Percentiles rank a stretch among this genome's conserved stretches.
Conservation (phyloP, 2,797 vertebrate genomes). For the Pachyuromys duprasi region DNA sequence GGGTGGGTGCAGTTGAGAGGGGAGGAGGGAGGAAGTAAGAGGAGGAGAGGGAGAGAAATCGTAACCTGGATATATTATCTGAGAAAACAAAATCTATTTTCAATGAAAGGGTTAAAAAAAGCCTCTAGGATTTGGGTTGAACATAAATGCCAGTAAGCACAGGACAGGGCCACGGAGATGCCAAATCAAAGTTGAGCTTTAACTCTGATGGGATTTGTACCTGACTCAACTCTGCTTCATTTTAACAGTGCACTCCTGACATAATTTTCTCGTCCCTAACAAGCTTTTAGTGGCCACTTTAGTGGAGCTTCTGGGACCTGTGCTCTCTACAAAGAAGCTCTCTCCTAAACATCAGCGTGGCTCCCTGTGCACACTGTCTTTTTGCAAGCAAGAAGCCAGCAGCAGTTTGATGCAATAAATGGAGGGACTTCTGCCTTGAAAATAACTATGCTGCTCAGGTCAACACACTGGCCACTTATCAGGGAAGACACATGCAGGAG, state of each 20-base stretch:
- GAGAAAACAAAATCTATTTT: not conserved
- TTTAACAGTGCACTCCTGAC: not conserved
- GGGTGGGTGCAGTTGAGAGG: not conserved
- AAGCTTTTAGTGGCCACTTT: not conserved
- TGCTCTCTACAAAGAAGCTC: not conserved
- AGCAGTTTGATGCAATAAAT: not conserved
- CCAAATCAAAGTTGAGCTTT: constrained; percentile 13
- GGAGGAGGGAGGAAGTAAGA: not conserved
- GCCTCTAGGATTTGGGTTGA: not conserved
- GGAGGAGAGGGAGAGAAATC: not conserved
- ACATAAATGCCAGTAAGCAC: not conserved
- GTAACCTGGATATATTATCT: not conserved
- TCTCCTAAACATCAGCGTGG: not conserved
- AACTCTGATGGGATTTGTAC: not conserved
- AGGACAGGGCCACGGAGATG: not conserved
- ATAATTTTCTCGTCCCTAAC: not conserved
- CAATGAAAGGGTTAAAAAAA: not conserved
- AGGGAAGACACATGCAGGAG: not conserved
- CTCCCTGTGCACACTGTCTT: not conserved
- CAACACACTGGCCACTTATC: not conserved
- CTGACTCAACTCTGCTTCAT: constrained; percentile 10
- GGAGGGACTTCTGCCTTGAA: not conserved
- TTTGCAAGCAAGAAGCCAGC: not conserved
- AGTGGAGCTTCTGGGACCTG: not conserved
- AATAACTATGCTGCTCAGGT: not conserved